Base-by-base conservation (phyloP, 2,888 invertebrate genomes). In the Tillus elongatus region DNA sequence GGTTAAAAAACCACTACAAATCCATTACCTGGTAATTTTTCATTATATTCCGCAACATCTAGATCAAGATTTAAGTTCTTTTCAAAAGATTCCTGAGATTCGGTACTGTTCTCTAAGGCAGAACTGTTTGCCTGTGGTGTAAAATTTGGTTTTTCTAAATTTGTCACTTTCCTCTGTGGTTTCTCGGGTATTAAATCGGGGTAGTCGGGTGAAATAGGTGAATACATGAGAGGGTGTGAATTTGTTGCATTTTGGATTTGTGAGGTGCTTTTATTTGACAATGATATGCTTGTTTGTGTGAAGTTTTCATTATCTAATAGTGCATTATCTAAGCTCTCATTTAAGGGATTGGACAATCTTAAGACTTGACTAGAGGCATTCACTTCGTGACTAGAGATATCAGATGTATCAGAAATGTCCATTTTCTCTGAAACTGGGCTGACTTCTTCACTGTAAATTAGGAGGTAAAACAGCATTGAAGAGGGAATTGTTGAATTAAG, bases 201-300 rank as follows among this genome's bases (percentile, higher is more conserved):
- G 52, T 51, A 64, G 47, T 61, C 60, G 3, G 59, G 57, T 2
- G 63, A 57, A 11, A 48, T 46, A 9, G 62, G 57, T 4, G 61
- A 58, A 43, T 52, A 54, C 66, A 67, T 66, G 37, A 67, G 47
- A 3, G 67, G 67, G 47, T 67, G 67, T 12, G 60, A 63, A 50
- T 66, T 56, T 28, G 64, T 67, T 30, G 64, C 64, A 47, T 63
- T 62, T 41, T 53, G 33, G 2, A 33, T 37, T 11, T 11, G 8
- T 3, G 41, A 36, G 10, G 37, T 30, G 28, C 29, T 39, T 15
- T 39, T 41, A 35, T 24, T 38, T 6, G 35, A 10, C 4, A 14
- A 8, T 6, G 6, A 8, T n/a, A n/a, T 19, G 24, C n/a, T n/a
- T n/a, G 24, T n/a, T 6, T 19, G 6, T n/a, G 24, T 19, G 6